These are phyloP conservation scores for Bovichtus diacanthus DNA, from an alignment of 2,797 vertebrate genomes.

Conservation along the genomic window DNA sequence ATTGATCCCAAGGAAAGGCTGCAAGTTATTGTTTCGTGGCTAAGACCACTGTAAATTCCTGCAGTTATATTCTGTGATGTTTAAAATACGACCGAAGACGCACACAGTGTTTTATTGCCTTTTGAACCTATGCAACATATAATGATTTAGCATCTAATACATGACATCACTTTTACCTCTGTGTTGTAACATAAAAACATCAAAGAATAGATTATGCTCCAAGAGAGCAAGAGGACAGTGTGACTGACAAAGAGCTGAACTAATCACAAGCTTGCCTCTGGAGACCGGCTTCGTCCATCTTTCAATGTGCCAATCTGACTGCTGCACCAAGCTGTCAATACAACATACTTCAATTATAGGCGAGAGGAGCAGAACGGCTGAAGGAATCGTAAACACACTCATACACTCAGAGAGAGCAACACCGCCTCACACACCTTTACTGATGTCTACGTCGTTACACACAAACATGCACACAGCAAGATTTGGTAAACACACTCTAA, in stretches of 20 bases:
- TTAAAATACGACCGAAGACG: neutral
- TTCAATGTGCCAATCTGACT: conserved; percentile 24
- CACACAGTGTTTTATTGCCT: neutral
- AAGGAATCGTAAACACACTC: conserved; percentile 23
- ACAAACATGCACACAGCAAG: conserved; percentile 27
- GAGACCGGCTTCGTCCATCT: conserved; percentile 21
- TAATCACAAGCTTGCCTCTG: conserved; percentile 6
- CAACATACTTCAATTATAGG: conserved; percentile 43
- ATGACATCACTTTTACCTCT: neutral
- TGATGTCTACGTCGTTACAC: no score
- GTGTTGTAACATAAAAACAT: neutral
- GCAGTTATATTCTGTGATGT: neutral
- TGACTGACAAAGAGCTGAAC: conserved; percentile 26
- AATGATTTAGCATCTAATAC: neutral
- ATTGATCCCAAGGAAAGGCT: neutral
- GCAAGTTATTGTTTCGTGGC: neutral
- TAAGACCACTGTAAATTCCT: neutral
- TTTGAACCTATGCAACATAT: neutral
- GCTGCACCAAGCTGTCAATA: conserved; percentile 35
- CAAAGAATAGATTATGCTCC: neutral
- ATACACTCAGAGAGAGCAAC: neutral
- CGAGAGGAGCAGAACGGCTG: conserved; percentile 12
- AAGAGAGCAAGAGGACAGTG: neutral
- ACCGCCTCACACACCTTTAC: neutral
- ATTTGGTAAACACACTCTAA: conserved; percentile 57